phyloP scores from a whole-genome alignment of 2,888 invertebrate genomes.

The Athetis lepigone region DNA sequence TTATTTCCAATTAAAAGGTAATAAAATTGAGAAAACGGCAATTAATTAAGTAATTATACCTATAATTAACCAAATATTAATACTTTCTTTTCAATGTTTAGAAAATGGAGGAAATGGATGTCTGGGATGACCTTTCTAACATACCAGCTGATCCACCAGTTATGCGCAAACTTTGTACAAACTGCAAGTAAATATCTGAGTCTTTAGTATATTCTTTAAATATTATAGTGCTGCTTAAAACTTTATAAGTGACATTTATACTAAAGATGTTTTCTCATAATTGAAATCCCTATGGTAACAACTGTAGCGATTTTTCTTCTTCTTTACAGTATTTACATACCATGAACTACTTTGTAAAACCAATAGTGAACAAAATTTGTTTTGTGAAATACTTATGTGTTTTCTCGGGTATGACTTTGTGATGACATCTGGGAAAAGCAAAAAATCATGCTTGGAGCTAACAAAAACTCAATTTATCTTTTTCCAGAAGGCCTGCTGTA shows the following conservation, averaged over 20 bases:
- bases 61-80: not conserved
- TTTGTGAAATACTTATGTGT: too few species aligned
- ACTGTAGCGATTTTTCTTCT: not conserved
- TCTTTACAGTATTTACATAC: too few species aligned
- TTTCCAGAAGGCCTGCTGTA: slow-evolving; percentile 93
- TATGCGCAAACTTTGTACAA: slow-evolving; percentile 93
- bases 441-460: too few species aligned
- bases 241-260: not conserved
- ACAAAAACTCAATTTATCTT: slow-evolving; percentile 22
- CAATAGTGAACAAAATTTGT: too few species aligned
- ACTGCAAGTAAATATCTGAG: slow-evolving; percentile 92
- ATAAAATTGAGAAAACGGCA: not conserved
- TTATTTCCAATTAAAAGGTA: not conserved
- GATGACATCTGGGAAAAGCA: too few species aligned
- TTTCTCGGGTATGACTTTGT: too few species aligned
- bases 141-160: slow-evolving; percentile 94
- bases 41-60: not conserved
- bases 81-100: not conserved
- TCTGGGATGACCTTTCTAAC: slow-evolving; percentile 93
- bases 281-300: too few species aligned
- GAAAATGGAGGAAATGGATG: slow-evolving; percentile 84
- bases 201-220: not conserved
- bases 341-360: too few species aligned
- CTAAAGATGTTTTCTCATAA: not conserved
- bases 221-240: not conserved